A percentile compares a stretch with the other conserved stretches of the same genome.
phyloP scores from a whole-genome alignment of 2,113 vertebrate genomes.

The Cygnus atratus region DNA sequence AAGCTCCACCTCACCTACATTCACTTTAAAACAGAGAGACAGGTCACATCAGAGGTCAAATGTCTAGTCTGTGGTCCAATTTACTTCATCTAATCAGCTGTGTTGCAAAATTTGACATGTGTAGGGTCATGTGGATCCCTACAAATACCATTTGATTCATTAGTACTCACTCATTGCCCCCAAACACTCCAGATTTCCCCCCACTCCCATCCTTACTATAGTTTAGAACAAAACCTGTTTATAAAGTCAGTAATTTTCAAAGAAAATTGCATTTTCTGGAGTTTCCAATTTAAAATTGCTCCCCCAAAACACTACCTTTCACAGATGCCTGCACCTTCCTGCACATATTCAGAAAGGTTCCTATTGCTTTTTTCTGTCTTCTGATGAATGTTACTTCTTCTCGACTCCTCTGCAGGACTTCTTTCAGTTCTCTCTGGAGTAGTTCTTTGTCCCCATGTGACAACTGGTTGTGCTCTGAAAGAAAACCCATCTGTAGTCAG shows the following conservation, averaged over 20 bases:
- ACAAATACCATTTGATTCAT: background rate
- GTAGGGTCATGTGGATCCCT: background rate
- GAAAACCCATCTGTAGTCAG: background rate
- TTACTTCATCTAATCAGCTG: background rate
- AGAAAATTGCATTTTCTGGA: background rate
- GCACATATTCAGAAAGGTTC: slow-evolving; percentile 81
- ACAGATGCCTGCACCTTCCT: slow-evolving; percentile 74
- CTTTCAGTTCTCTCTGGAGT: background rate
- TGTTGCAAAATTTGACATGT: background rate
- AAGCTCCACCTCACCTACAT: slow-evolving; percentile 58
- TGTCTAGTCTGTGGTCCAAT: background rate
- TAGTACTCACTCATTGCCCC: background rate
- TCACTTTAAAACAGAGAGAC: slow-evolving; percentile 73
- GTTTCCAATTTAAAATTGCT: background rate
- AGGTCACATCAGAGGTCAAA: background rate
- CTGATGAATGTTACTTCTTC: slow-evolving; percentile 72
- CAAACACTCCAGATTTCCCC: background rate
- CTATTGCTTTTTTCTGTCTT: slow-evolving; percentile 72
- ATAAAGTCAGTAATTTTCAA: background rate
- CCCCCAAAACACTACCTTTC: slow-evolving; percentile 71
- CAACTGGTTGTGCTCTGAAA: slow-evolving; percentile 43
- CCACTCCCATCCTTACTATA: background rate
- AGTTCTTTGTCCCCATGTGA: fast-evolving
- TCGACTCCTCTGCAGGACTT: slow-evolving; percentile 71
- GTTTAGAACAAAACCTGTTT: background rate